Conservation (phyloP, 2,797 vertebrate species). For the Apodemus agrarius region DNA sequence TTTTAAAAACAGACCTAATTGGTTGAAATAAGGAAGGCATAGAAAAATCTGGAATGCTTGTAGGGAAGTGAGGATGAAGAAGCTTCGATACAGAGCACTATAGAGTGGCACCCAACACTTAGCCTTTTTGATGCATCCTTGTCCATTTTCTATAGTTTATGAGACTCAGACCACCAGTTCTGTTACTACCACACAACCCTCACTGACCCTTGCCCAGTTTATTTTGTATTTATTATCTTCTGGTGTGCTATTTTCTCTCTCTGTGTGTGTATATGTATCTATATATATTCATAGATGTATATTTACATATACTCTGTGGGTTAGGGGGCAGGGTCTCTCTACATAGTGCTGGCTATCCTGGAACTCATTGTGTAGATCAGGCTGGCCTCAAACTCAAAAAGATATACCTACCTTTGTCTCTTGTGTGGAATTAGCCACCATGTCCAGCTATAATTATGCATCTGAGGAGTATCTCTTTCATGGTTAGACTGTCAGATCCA, state of each 20-base stretch:
- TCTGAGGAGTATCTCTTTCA: not conserved
- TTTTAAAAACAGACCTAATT: conserved; percentile 11
- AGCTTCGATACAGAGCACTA: not conserved
- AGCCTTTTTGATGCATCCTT: not conserved
- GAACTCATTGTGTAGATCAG: not conserved
- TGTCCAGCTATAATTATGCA: not conserved
- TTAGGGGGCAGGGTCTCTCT: not conserved
- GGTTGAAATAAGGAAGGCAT: not conserved
- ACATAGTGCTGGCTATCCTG: not conserved
- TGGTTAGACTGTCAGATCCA: not conserved
- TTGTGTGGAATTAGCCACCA: not conserved
- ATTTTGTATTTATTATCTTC: conserved; percentile 21
- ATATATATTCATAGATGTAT: too few species aligned
- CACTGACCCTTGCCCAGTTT: not conserved
- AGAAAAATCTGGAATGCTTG: conserved; percentile 8
- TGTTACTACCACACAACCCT: not conserved
- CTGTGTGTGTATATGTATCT: not conserved
- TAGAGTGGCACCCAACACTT: not conserved
- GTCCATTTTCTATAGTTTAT: not conserved
- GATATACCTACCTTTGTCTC: not conserved
- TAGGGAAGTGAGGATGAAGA: conserved; percentile 3
- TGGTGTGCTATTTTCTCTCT: not conserved
- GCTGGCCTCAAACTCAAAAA: not conserved
- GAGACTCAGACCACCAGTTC: not conserved
- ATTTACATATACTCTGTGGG: too few species aligned